These are phyloP conservation scores for Quiscalus mexicanus DNA, from an alignment of 2,113 vertebrate species.

Conservation along the genomic window DNA sequence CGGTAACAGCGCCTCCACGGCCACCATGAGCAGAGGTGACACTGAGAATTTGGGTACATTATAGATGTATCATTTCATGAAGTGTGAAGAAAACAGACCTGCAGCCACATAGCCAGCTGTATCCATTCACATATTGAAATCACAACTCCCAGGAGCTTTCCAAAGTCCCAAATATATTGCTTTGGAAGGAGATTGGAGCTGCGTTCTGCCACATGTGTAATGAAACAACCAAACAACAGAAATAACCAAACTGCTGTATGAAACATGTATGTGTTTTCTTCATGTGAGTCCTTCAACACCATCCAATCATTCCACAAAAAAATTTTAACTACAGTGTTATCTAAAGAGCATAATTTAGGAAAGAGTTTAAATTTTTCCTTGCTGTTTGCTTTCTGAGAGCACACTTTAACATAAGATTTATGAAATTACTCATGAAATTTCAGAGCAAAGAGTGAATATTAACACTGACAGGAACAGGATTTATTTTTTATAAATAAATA, in stretches of 20 bases:
- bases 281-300: not conserved
- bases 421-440: not conserved
- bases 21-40: not conserved
- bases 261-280: not conserved
- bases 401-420: not conserved
- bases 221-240: not conserved
- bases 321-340: not conserved
- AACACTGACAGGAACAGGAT: not conserved
- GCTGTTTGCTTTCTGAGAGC: not conserved
- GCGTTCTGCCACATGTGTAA: rapidly evolving
- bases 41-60: not conserved
- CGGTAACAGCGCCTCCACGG: not conserved
- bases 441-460: not conserved
- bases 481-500: not conserved
- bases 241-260: not conserved
- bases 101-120: not conserved
- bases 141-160: not conserved
- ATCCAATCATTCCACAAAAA: not conserved
- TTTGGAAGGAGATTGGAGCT: not conserved
- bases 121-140: not conserved
- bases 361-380: not conserved
- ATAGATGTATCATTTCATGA: not conserved
- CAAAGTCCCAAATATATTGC: not conserved
- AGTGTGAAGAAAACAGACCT: not conserved
- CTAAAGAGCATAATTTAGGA: not conserved